Base-by-base conservation (phyloP, 2,888 invertebrate species). In the Cantharis lateralis region DNA sequence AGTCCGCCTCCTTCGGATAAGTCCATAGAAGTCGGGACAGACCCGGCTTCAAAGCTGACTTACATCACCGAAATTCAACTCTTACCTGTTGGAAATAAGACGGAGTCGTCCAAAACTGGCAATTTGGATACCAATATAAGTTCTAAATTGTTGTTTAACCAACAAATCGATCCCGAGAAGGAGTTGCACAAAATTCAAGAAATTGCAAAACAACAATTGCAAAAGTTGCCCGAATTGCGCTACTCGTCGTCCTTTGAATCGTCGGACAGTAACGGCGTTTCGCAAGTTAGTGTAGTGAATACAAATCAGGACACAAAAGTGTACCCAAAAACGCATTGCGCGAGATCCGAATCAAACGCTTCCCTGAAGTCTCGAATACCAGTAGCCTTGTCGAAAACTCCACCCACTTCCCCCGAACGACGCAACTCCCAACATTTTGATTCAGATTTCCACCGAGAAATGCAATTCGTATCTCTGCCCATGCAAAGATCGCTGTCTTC, bases 181-280 rank as follows among this genome's bases (percentile, higher is more conserved):
- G 87, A 87, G 75, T 75, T 86, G 26, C 83, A 85, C 71, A 87
- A 88, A 82, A 87, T 88, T 18, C 87, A 87, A 68, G 87, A 88
- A 80, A 86, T 88, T 61, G 88, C 86, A 1, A 87, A 88, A 75
- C 87, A 88, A 78, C 87, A 88, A 76, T 81, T 88, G 69, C 88
- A 88, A 80, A 88, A 87, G 79, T 78, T 88, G 24, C 88, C 91
- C 78, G 91, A 91, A 82, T 92, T 92, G 80, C 90, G 91, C 84
- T 92, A 92, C 86, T 89, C 91, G 16, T 91, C 92, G 0, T 92
- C 92, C 11, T 92, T 92, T 83, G 92, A 92, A 88, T 89, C 90
- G 81, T 89, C 90, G 80, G 89, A 92, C 81, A 66, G 24, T 24
- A 66, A 66, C 64, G 88, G 92, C 80, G 84, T 91, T 20, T 91